Percentiles rank a stretch among this genome's conserved stretches.
Conservation (phyloP, 2,888 invertebrate genomes). For the Oscheius sp. region DNA sequence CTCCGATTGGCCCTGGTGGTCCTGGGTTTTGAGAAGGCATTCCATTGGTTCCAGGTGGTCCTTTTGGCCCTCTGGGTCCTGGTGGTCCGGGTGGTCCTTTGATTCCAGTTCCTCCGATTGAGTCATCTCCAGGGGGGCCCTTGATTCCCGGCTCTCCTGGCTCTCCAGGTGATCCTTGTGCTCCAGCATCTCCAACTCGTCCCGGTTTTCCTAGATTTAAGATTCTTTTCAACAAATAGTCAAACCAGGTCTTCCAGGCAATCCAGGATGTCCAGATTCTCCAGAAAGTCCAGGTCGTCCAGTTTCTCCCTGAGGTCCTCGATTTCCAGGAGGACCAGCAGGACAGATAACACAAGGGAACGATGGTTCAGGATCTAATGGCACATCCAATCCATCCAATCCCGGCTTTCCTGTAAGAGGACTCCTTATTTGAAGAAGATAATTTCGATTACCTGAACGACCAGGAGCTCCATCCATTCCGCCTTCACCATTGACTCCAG, state of each 20-base stretch:
- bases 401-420: slow-evolving; percentile 59
- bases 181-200: slow-evolving; percentile 66
- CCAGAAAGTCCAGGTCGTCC: slow-evolving; percentile 64
- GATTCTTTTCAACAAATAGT: no score
- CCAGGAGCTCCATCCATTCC: slow-evolving; percentile 57
- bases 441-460: slow-evolving; percentile 35
- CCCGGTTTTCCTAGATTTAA: slow-evolving; percentile 49
- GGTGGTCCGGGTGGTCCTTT: slow-evolving; percentile 69
- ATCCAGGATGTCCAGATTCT: slow-evolving; percentile 62
- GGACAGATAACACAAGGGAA: slow-evolving; percentile 70
- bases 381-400: slow-evolving; percentile 69
- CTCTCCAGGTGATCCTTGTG: slow-evolving; percentile 63
- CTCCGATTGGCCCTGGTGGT: slow-evolving; percentile 67
- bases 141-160: slow-evolving; percentile 67
- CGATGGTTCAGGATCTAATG: slow-evolving; percentile 69
- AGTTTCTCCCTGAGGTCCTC: slow-evolving; percentile 68
- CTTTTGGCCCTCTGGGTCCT: slow-evolving; percentile 68
- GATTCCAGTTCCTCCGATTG: slow-evolving; percentile 68
- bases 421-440: neutral
- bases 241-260: slow-evolving; percentile 32
- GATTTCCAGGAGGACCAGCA: slow-evolving; percentile 67
- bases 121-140: slow-evolving; percentile 69
- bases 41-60: slow-evolving; percentile 67
- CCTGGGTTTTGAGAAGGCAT: slow-evolving; percentile 67
- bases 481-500: slow-evolving; percentile 66